Percentiles rank a stretch among this genome's conserved stretches.
These are phyloP conservation scores for Diadegma fenestrale DNA, from an alignment of 2,888 invertebrate species.

Conservation along the genomic window DNA sequence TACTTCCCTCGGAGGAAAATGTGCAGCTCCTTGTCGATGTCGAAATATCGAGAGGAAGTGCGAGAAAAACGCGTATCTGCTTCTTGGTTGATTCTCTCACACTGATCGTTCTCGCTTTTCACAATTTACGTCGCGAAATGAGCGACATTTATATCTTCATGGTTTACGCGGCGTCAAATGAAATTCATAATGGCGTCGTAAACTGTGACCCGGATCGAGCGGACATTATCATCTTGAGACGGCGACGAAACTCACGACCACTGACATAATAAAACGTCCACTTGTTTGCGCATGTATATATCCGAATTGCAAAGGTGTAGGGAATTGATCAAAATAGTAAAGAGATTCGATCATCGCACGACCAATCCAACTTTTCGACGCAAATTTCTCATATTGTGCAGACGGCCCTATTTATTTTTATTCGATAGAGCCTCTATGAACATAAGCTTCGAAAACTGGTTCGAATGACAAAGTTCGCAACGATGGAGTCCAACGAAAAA, in stretches of 20 bases:
- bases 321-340: not conserved
- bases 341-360: not conserved
- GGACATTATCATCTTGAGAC: slow-evolving; percentile 63
- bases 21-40: no score
- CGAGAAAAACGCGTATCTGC: no score
- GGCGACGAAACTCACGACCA: slow-evolving; percentile 32
- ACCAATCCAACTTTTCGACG: not conserved
- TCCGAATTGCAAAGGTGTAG: not conserved
- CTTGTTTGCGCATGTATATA: not conserved
- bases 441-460: no score
- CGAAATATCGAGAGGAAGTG: no score
- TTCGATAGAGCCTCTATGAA: no score
- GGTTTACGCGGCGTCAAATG: slow-evolving; percentile 65
- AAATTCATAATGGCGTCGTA: slow-evolving; percentile 69
- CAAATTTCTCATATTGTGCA: not conserved
- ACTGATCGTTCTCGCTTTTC: not conserved
- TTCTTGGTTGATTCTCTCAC: no score
- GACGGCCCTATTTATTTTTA: no score
- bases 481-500: no score
- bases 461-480: no score
- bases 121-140: slow-evolving; percentile 47
- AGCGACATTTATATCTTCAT: slow-evolving; percentile 56
- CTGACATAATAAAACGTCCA: slow-evolving; percentile 26
- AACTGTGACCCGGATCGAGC: slow-evolving; percentile 67
- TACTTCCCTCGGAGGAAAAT: no score